These are phyloP conservation scores for Lasius platythorax DNA, from an alignment of 2,888 invertebrate species.

Conservation along the genomic window DNA sequence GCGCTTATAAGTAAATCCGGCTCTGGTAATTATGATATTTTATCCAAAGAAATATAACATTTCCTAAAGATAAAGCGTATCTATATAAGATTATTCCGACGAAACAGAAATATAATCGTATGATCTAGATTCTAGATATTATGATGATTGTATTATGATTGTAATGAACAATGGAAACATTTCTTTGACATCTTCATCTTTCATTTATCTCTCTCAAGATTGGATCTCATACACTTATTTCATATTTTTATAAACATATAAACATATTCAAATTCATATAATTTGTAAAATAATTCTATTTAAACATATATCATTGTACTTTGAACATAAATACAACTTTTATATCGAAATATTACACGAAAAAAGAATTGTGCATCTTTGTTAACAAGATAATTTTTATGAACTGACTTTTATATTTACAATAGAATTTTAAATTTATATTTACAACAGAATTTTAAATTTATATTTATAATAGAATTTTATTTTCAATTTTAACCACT, in stretches of 20 bases:
- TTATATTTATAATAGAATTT: no score
- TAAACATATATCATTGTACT: background rate
- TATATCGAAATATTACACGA: background rate
- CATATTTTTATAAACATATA: background rate
- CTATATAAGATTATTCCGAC: background rate
- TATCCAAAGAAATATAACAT: slow-evolving; percentile 25
- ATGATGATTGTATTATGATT: background rate
- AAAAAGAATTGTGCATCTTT: background rate
- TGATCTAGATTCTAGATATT: background rate
- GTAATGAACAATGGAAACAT: background rate
- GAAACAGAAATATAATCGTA: background rate
- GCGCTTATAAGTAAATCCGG: background rate
- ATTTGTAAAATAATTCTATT: background rate
- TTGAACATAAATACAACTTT: background rate
- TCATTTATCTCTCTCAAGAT: background rate
- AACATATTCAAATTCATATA: background rate
- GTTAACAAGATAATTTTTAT: background rate
- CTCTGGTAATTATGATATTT: slow-evolving; percentile 16
- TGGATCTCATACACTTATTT: background rate
- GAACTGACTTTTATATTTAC: background rate
- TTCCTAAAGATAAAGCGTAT: slow-evolving; percentile 3
- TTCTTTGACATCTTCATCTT: background rate
- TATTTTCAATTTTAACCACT: background rate
- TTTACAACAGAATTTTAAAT: no score
- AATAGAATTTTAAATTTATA: background rate